These are phyloP conservation scores for Choloepus hoffmanni DNA, from an alignment of 2,113 vertebrate genomes.

Conservation along the genomic window DNA sequence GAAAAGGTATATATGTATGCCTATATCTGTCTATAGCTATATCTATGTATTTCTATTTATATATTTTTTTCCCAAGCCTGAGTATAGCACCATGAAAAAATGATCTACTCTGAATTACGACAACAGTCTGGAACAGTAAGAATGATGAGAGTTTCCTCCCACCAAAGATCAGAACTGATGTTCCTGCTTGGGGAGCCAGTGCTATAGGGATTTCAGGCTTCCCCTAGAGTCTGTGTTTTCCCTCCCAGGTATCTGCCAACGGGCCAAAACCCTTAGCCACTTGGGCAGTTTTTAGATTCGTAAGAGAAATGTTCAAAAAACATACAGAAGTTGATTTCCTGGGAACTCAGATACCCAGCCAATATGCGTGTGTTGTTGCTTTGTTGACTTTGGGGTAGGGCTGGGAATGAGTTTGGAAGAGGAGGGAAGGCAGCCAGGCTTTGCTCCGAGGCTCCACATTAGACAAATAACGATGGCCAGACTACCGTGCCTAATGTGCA, in stretches of 20 bases:
- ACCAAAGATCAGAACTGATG: background rate
- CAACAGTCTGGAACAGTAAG: background rate
- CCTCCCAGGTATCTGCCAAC: background rate
- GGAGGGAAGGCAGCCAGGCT: no score
- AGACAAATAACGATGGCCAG: background rate
- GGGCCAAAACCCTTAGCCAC: background rate
- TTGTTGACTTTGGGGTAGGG: background rate
- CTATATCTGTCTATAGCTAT: no score
- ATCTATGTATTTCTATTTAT: background rate
- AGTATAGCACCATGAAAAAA: background rate
- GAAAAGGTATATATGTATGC: no score
- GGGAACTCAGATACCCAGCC: background rate
- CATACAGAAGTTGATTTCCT: background rate
- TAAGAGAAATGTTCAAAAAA: background rate
- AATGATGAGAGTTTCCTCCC: background rate
- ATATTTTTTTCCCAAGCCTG: background rate
- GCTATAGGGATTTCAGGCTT: background rate
- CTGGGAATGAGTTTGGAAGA: background rate
- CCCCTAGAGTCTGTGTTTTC: background rate
- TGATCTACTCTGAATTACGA: background rate
- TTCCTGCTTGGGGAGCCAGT: background rate
- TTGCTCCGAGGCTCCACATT: background rate
- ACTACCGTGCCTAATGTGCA: background rate
- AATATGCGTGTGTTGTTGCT: background rate
- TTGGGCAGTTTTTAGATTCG: background rate